Evolutionary conservation across 2,113 vertebrate genomes (phyloP).

Genomic region (cattle (Bos taurus)): DNA sequence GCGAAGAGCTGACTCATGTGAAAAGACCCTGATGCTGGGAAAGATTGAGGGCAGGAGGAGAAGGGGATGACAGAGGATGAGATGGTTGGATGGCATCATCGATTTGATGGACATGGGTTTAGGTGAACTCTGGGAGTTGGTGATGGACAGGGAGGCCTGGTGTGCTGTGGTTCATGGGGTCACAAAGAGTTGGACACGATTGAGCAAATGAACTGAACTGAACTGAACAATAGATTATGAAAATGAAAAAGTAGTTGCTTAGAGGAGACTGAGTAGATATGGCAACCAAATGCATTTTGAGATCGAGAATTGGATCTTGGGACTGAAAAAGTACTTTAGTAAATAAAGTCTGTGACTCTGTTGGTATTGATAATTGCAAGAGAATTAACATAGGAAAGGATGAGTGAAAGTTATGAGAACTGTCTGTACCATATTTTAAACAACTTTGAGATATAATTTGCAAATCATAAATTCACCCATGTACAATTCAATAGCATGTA

Average conservation of each 20-base stretch:
- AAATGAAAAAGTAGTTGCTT: not conserved
- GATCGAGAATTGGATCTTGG: not conserved
- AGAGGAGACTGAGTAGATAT: not conserved
- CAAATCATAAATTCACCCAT: not conserved
- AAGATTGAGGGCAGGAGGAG: too few species aligned
- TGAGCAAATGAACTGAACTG: too few species aligned
- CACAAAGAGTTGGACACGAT: accelerated
- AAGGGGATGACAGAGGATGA: too few species aligned
- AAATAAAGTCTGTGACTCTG: not conserved
- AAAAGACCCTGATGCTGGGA: too few species aligned
- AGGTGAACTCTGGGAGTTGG: too few species aligned
- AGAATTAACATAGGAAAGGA: not conserved
- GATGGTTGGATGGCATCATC: too few species aligned
- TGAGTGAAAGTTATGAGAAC: not conserved
- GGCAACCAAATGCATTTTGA: not conserved
- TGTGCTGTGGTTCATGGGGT: too few species aligned
- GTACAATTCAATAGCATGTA: not conserved
- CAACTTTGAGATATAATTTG: not conserved
- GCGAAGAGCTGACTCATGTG: too few species aligned
- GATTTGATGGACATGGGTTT: too few species aligned
- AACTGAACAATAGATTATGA: too few species aligned
- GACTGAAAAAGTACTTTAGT: not conserved
- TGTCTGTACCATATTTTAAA: not conserved
- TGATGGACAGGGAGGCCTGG: too few species aligned
- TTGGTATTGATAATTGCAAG: not conserved